Evolutionary conservation across 1,140 invertebrate genomes (phyloP).

Genomic region (Trissolcus basalis): DNA sequence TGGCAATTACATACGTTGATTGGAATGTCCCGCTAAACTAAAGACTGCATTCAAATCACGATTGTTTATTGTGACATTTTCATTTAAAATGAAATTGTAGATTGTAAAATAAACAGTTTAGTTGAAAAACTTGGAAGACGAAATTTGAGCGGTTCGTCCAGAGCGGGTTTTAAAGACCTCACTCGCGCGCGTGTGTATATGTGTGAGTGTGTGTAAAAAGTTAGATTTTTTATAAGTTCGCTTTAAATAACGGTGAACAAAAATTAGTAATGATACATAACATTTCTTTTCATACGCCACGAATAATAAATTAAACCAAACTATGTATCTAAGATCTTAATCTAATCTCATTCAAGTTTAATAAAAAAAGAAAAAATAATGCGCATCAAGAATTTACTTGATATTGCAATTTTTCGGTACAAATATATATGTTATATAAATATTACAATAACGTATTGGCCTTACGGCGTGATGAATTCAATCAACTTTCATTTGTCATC

Average conservation of each 20-base stretch:
- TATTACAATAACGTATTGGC: background rate
- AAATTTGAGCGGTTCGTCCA: conserved; percentile 35
- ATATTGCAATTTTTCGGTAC: too few relatives aligned
- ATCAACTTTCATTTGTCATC: conserved; percentile 54
- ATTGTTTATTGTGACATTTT: too few relatives aligned
- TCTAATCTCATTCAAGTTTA: conserved; percentile 2
- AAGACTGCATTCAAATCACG: too few relatives aligned
- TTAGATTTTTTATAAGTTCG: background rate
- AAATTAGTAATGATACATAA: too few relatives aligned
- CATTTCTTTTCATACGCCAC: background rate
- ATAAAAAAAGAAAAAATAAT: conserved; percentile 4
- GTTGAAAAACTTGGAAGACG: conserved; percentile 38
- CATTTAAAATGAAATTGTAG: too few relatives aligned
- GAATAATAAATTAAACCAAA: conserved; percentile 15
- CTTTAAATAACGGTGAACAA: background rate
- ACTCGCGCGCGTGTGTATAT: too few relatives aligned
- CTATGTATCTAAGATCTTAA: conserved; percentile 1
- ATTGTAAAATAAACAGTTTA: too few relatives aligned
- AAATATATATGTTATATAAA: too few relatives aligned
- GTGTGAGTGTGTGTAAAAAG: background rate
- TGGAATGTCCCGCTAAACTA: conserved; percentile 16
- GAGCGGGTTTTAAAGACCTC: background rate
- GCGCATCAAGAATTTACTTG: background rate
- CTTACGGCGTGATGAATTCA: background rate
- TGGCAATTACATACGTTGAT: background rate